A percentile compares a stretch with the other conserved stretches of the same genome.
Evolutionary conservation across 1,140 invertebrate genomes (phyloP).

Genomic region (Pogonomyrmex californicus): DNA sequence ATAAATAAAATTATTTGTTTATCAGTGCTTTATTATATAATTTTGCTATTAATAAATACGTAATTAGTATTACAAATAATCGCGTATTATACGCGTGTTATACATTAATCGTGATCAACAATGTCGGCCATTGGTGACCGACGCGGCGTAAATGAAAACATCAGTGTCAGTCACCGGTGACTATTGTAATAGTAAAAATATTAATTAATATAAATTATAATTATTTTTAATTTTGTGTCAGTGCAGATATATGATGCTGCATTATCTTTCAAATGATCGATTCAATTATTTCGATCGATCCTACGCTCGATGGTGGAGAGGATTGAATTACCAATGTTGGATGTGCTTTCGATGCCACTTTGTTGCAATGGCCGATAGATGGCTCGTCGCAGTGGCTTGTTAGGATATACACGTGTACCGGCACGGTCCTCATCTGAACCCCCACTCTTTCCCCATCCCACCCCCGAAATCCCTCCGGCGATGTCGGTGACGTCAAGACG

Average conservation of each 20-base stretch:
- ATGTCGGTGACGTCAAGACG: conserved; percentile 84
- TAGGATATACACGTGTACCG: conserved; percentile 69
- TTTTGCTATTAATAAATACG: too few relatives aligned
- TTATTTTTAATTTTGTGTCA: conserved; percentile 2
- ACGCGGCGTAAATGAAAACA: too few relatives aligned
- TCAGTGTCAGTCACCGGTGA: too few relatives aligned
- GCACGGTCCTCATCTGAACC: conserved; percentile 63
- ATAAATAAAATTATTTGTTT: too few relatives aligned
- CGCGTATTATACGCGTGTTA: too few relatives aligned
- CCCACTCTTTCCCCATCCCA: conserved; percentile 49
- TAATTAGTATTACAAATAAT: too few relatives aligned
- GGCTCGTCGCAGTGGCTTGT: conserved; percentile 69
- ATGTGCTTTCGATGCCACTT: conserved; percentile 9
- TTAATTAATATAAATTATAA: neutral
- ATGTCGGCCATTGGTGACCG: too few relatives aligned
- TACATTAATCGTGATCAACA: too few relatives aligned
- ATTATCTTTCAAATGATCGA: neutral
- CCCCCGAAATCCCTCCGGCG: conserved; percentile 79
- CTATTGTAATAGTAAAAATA: too few relatives aligned
- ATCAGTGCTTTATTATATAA: too few relatives aligned
- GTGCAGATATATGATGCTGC: neutral
- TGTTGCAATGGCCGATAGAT: conserved; percentile 70
- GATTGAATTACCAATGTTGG: conserved; percentile 67
- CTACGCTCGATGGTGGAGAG: too few relatives aligned
- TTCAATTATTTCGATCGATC: conserved; percentile 23